phyloP scores from a whole-genome alignment of 2,113 vertebrate genomes.

The Crypturellus undulatus region DNA sequence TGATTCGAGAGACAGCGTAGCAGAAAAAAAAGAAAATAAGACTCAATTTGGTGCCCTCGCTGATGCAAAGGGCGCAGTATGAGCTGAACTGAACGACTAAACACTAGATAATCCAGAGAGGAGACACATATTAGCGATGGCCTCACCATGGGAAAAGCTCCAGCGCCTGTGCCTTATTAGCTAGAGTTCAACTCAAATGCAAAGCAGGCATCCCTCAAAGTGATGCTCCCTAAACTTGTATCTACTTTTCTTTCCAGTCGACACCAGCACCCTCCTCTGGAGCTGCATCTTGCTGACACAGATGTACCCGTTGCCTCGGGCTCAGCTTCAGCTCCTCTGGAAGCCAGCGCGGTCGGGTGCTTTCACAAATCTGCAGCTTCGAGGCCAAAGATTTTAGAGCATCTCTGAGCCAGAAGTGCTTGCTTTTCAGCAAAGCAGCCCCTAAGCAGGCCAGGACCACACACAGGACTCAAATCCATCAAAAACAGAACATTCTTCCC shows the following conservation, averaged over 20 bases:
- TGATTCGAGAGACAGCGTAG: neutral
- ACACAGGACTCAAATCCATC: neutral
- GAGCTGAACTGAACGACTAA: neutral
- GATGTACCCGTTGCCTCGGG: neutral
- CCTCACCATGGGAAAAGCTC: neutral
- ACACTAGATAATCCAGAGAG: neutral
- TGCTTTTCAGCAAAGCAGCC: neutral
- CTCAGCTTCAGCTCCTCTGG: neutral
- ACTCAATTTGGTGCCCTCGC: neutral
- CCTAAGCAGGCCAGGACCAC: neutral
- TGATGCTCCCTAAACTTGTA: neutral
- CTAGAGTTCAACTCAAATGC: neutral
- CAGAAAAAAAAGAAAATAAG: neutral
- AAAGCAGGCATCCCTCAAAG: rapidly evolving
- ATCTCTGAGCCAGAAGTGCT: neutral
- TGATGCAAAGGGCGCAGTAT: neutral
- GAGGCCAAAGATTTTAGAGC: neutral
- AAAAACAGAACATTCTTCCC: neutral
- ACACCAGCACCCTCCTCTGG: neutral
- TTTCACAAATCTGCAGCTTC: slow-evolving; percentile 1
- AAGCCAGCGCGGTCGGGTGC: neutral
- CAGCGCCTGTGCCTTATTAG: neutral
- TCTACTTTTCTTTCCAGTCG: neutral
- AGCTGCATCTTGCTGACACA: neutral
- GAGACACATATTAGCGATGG: neutral